Evolutionary conservation across 2,113 vertebrate genomes (phyloP), one percentile per base, ranked within the genome.

Genomic region (Hiodon alosoides): DNA sequence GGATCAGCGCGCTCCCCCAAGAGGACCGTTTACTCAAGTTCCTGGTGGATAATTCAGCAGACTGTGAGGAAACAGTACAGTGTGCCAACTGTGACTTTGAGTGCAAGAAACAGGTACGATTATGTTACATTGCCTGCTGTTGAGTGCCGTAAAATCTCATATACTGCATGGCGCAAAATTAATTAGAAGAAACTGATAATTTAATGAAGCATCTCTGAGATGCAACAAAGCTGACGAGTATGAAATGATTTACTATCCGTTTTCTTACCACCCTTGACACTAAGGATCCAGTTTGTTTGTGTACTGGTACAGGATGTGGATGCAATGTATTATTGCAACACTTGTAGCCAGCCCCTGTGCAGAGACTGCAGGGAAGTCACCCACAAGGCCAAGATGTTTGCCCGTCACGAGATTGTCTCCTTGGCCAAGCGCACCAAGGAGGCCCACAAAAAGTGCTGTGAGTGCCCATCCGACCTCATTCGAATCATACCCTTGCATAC

Each of bases 1-100:
- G 93, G 46, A 90, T 89, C 58, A 91, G 85, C 0, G 88, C 90
- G 3, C 90, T 96, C 6, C 95, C 95, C 0, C 93, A 92, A 0
- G 93, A 95, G 76, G 96, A 97, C 79, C 90, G 91, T 10, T 91
- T 98, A 61, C 87, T 98, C 57, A 95, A 93, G 87, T 97, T 98
- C 86, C 89, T 97, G 76, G 93, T 98, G 77, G 94, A 97, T 85
- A 95, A 91, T 79, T 95, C 93, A 0, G 86, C 90, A 0, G 94
- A 96, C 0, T 2, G 83, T 0, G 91, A 92, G 65, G 94, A 97
- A 82, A 85, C 84, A 0, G 91, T 90, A n/a, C 91, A 89, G 77
- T 98, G 96, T 60, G 95, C 96, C 73, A 98, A 97, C 90, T 98
- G 95, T 7, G 95, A 98, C 85, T 83, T 89, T 77, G 90, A 95